Conservation (phyloP, 2,888 invertebrate genomes). For the Galeopsomyia nigrocyanea region DNA sequence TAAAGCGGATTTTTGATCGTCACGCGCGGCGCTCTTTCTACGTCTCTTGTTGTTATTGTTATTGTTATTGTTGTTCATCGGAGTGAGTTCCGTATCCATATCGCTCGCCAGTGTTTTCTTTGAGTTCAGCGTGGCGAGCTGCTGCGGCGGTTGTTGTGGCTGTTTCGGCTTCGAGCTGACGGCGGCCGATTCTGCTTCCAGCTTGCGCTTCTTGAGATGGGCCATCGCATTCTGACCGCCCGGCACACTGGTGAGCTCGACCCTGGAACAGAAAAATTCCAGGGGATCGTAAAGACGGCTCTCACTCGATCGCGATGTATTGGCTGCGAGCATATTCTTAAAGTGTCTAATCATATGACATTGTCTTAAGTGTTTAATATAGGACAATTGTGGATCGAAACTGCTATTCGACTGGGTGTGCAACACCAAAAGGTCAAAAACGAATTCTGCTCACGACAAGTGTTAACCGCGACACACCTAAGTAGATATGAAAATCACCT, state of each 20-base stretch:
- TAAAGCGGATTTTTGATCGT: conserved; percentile 57
- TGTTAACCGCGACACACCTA: no score
- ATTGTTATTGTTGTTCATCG: conserved; percentile 43
- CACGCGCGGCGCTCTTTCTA: conserved; percentile 68
- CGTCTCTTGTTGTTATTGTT: conserved; percentile 64
- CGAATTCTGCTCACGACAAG: no score
- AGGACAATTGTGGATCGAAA: no score
- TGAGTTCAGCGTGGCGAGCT: conserved; percentile 53
- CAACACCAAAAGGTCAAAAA: no score
- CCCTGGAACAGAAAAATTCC: conserved; percentile 70
- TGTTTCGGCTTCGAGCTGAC: conserved; percentile 58
- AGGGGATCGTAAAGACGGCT: conserved; percentile 56
- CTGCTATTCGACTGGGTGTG: no score
- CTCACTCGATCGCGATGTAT: conserved; percentile 36
- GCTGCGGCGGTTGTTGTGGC: conserved; percentile 46
- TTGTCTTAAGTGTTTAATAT: no score
- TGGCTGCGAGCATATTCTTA: conserved; percentile 38
- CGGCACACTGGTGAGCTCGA: conserved; percentile 71
- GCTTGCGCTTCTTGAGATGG: conserved; percentile 80
- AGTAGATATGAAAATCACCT: no score
- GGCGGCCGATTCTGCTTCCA: conserved; percentile 72
- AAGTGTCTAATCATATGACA: no score
- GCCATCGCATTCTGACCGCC: conserved; percentile 73
- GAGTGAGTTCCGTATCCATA: conserved; percentile 70
- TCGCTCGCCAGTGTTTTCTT: conserved; percentile 67